Evolutionary conservation across 2,888 invertebrate genomes (phyloP).

Genomic region (Carcina quercana): DNA sequence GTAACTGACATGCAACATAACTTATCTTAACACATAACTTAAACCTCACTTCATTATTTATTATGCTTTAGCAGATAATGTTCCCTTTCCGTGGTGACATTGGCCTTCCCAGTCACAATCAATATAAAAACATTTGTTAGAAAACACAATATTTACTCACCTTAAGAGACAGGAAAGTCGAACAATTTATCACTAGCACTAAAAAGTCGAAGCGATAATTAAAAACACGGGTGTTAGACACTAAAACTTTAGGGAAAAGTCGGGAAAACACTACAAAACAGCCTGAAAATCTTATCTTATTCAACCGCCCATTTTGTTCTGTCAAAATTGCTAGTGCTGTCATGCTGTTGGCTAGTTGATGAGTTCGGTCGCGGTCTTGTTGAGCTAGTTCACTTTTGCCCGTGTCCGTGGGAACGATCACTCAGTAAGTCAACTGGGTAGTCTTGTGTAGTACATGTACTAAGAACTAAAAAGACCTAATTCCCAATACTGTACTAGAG

Average conservation of each 20-base stretch:
- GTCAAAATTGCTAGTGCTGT: slow-evolving; percentile 23
- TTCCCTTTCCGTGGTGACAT: slow-evolving; percentile 42
- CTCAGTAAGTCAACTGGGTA: no score
- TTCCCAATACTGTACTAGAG: no score
- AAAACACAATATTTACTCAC: slow-evolving; percentile 42
- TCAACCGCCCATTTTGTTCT: slow-evolving; percentile 54
- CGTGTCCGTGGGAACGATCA: no score
- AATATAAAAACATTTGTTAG: slow-evolving; percentile 35
- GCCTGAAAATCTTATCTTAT: slow-evolving; percentile 14
- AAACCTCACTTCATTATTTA: not conserved
- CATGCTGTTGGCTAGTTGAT: slow-evolving; percentile 16
- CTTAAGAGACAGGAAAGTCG: slow-evolving; percentile 31
- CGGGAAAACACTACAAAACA: slow-evolving; percentile 32
- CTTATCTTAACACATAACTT: no score
- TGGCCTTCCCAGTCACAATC: slow-evolving; percentile 61
- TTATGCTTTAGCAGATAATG: no score
- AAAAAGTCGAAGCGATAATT: slow-evolving; percentile 21
- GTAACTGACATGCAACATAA: no score
- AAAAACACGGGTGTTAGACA: slow-evolving; percentile 24
- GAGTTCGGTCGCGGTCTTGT: not conserved
- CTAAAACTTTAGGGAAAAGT: slow-evolving; percentile 35
- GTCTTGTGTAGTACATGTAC: no score
- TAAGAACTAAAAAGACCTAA: no score
- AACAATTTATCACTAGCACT: slow-evolving; percentile 37
- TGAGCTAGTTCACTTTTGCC: not conserved